Percentiles rank a stretch among this genome's conserved stretches.
Evolutionary conservation across 2,797 vertebrate genomes (phyloP).

Genomic region (Myiotriccus ornatus): DNA sequence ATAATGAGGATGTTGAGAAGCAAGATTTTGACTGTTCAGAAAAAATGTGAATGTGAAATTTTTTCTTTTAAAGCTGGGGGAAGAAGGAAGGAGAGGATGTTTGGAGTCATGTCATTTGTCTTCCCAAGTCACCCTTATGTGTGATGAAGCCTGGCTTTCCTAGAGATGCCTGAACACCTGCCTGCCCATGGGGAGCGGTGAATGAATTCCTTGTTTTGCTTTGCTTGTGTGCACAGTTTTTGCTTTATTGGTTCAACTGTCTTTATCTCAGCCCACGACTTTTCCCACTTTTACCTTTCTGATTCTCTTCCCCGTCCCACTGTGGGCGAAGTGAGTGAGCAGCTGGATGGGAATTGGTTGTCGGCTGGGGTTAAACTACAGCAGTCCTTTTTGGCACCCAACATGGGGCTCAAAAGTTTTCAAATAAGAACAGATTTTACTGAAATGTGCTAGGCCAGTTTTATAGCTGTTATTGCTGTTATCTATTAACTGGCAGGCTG

Average conservation of each 20-base stretch:
- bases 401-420: background rate
- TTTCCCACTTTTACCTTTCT: background rate
- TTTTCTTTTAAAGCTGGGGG: background rate
- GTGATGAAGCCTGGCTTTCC: background rate
- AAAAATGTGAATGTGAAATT: background rate
- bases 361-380: background rate
- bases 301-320: background rate
- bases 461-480: background rate
- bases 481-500: background rate
- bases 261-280: background rate
- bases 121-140: background rate
- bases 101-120: background rate
- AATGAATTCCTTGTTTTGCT: background rate
- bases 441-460: rapidly evolving
- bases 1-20: background rate
- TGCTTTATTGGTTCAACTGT: background rate
- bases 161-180: background rate
- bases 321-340: background rate
- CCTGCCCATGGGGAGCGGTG: background rate
- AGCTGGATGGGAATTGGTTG: background rate
- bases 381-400: background rate
- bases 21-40: background rate
- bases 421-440: background rate
- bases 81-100: background rate
- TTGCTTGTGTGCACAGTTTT: background rate